phyloP scores from a whole-genome alignment of 2,888 invertebrate genomes.

The Eristalis tenax region DNA sequence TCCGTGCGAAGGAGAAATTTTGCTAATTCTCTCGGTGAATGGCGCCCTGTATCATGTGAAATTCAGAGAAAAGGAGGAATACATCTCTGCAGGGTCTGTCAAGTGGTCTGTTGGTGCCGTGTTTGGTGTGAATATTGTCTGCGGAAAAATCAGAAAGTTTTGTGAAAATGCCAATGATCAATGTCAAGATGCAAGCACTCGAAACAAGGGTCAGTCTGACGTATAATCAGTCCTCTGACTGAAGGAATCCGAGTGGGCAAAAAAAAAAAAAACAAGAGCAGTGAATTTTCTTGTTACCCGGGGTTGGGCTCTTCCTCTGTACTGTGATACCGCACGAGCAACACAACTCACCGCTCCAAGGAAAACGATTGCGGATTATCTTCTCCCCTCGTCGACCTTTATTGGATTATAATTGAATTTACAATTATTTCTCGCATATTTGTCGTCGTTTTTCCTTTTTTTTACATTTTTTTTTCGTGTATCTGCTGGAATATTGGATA shows the following conservation, averaged over 20 bases:
- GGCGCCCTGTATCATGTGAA: neutral
- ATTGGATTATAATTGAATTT: conserved; percentile 68
- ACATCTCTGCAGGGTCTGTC: neutral
- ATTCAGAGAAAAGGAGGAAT: neutral
- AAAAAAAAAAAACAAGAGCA: neutral
- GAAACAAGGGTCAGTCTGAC: conserved; percentile 48
- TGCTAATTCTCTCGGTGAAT: neutral
- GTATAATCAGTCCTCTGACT: conserved; percentile 5
- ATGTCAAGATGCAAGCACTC: conserved; percentile 23
- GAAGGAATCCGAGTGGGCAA: neutral
- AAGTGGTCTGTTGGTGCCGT: neutral
- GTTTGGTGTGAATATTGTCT: neutral
- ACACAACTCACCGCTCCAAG: conserved; percentile 15
- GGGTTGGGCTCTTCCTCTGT: conserved; percentile 37
- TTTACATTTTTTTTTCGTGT: conserved; percentile 4
- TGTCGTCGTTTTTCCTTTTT: conserved; percentile 29
- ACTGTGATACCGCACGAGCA: conserved; percentile 7
- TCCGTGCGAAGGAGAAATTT: neutral
- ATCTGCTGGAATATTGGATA: conserved; percentile 17
- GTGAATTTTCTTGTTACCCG: conserved; percentile 20
- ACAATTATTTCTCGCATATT: conserved; percentile 30
- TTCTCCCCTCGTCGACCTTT: conserved; percentile 38
- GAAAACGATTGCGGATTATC: conserved; percentile 58
- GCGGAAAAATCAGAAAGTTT: neutral
- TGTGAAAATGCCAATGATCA: conserved; percentile 53